Conservation (phyloP, 2,113 vertebrate species). For the Rissa tridactyla region DNA sequence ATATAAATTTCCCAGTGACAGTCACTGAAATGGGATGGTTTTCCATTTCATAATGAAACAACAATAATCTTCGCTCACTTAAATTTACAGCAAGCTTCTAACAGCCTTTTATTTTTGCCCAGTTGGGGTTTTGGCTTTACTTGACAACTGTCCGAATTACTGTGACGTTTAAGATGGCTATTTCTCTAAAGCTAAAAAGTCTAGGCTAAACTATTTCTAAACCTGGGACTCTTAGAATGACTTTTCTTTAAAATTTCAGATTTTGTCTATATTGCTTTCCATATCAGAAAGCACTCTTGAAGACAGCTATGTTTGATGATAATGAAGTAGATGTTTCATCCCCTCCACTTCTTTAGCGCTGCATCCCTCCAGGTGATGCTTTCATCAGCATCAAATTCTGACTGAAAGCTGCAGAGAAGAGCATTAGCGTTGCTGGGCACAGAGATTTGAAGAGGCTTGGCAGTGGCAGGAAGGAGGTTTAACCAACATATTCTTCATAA, state of each 20-base stretch:
- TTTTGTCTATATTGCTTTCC: not conserved
- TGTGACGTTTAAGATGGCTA: not conserved
- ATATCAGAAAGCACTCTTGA: not conserved
- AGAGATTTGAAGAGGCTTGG: not conserved
- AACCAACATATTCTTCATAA: not conserved
- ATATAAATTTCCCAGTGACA: not conserved
- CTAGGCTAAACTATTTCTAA: not conserved
- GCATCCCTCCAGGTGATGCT: slow-evolving; percentile 16
- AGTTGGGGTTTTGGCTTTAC: not conserved
- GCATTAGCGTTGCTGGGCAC: not conserved
- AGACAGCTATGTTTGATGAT: not conserved
- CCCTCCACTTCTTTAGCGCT: not conserved
- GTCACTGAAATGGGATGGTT: not conserved
- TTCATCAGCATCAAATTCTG: slow-evolving; percentile 19
- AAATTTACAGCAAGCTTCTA: not conserved
- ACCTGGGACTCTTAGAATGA: not conserved
- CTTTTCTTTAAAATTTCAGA: not conserved
- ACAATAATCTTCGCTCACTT: not conserved
- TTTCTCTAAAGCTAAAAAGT: not conserved
- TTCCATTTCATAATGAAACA: not conserved
- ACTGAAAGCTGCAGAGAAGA: not conserved
- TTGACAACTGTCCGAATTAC: not conserved
- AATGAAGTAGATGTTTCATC: slow-evolving; percentile 9
- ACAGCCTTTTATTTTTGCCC: not conserved
- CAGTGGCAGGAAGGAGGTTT: not conserved